Base-by-base conservation (phyloP, 30 jellyfish, hydroid and myxozoan species). In the Hydractinia symbiolongicarpus region DNA sequence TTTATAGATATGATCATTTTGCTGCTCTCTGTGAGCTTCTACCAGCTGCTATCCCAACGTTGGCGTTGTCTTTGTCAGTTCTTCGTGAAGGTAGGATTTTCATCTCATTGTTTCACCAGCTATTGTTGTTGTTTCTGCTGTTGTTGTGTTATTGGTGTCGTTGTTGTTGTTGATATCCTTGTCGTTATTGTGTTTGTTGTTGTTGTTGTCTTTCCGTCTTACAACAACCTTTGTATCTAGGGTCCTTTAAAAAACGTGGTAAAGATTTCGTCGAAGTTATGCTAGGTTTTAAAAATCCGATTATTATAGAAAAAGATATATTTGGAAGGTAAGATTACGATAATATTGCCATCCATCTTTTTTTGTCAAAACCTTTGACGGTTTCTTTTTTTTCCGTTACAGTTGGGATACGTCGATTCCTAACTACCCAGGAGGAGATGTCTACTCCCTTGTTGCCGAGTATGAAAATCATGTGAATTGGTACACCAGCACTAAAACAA, bases 21-120 rank as follows among this genome's bases (percentile, higher is more conserved):
- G 92, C 92, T 44, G 56, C 92, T 9, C 40, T 83, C 72, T 83
- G 92, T 73, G 92, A 83, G 50, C 87, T 83, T 14, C 61, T 83
- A 19, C 92, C 92, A 50, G 92, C 82, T 6, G 88, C 92, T 20
- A 49, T 83, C 9, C 92, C 92, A 54, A 15, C 89, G 9, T 54
- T 83, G 17, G 92, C 82, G 14, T 51, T 83, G 17, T 61, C 88
- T 7, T 60, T 83, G 56, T 30, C 83, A 5, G 85, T 83, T 6
- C 82, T 83, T 49, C 75, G 66, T 50, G 85, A 55, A 58, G 88
- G 88, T 40, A 40, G 8, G 71, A 19, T 54, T 76, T 55, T 44
- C 50, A 55, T 58, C 15, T 16, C 15, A 11, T 58, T 16, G 69
- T 13, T 58, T 0, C 69, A 11, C 17, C 15, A n/a, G n/a, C n/a